These are phyloP conservation scores for Burhinus oedicnemus DNA, from an alignment of 2,113 vertebrate species.

Conservation along the genomic window DNA sequence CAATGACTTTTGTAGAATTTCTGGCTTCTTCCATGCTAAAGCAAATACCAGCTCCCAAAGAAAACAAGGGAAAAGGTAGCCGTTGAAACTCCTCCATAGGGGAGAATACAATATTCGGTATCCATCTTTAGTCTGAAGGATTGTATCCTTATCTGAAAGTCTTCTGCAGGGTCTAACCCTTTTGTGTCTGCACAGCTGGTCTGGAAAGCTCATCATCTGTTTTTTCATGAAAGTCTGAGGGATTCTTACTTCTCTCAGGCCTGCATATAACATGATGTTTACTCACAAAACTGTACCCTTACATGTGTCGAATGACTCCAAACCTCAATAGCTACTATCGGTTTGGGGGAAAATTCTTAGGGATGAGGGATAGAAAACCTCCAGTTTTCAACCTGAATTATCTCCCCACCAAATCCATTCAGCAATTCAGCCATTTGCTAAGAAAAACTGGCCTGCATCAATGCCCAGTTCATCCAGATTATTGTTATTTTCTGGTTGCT, in stretches of 20 bases:
- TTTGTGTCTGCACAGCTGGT: not conserved
- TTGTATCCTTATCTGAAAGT: not conserved
- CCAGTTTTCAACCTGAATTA: not conserved
- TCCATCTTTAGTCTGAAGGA: not conserved
- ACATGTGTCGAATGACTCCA: not conserved
- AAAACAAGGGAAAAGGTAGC: not conserved
- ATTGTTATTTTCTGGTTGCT: not conserved
- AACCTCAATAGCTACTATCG: not conserved
- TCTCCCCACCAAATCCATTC: not conserved
- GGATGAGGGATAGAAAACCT: not conserved
- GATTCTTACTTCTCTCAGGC: not conserved
- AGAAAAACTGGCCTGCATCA: not conserved
- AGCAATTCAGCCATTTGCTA: not conserved
- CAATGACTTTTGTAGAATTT: not conserved
- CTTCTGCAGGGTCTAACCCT: not conserved
- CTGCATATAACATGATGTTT: not conserved
- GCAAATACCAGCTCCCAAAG: not conserved
- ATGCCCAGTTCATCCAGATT: not conserved
- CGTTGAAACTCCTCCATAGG: fast-evolving
- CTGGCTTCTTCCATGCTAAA: not conserved
- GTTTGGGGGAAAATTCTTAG: not conserved
- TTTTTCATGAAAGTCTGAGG: not conserved
- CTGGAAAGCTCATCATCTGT: not conserved
- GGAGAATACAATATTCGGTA: not conserved
- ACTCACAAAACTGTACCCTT: not conserved